Evolutionary conservation across 2,113 vertebrate species (phyloP).

Genomic region (Rhabdomys dilectus): DNA sequence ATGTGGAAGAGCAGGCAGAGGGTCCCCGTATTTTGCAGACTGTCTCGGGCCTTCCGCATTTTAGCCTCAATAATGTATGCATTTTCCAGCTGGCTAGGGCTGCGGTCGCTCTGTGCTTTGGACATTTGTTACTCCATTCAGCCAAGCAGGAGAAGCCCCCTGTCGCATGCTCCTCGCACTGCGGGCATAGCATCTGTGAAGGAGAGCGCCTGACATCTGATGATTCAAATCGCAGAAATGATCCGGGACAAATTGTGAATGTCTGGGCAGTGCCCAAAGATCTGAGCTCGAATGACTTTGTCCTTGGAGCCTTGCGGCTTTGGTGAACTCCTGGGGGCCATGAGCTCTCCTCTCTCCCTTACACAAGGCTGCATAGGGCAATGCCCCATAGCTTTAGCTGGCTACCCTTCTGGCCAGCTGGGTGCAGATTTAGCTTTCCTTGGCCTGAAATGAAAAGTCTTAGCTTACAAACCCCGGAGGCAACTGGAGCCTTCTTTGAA

Average conservation of each 20-base stretch:
- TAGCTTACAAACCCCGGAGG: slow-evolving; percentile 78
- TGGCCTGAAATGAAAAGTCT: slow-evolving; percentile 75
- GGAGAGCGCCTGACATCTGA: slow-evolving; percentile 79
- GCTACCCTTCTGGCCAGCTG: slow-evolving; percentile 26
- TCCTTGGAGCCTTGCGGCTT: slow-evolving; percentile 73
- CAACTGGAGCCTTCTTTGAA: slow-evolving; percentile 78
- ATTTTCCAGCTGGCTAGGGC: slow-evolving; percentile 79
- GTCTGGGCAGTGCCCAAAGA: slow-evolving; percentile 79
- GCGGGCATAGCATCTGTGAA: slow-evolving; percentile 82
- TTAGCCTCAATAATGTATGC: slow-evolving; percentile 71
- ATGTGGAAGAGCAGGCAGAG: slow-evolving; percentile 50
- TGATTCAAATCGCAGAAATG: slow-evolving; percentile 82
- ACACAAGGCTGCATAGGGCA: neutral
- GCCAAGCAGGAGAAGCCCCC: slow-evolving; percentile 78
- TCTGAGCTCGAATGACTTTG: slow-evolving; percentile 79
- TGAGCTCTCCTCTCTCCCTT: neutral
- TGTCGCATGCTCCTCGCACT: slow-evolving; percentile 73
- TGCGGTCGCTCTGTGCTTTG: slow-evolving; percentile 68
- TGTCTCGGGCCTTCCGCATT: slow-evolving; percentile 59
- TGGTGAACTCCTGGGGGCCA: slow-evolving; percentile 57
- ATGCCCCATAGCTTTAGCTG: slow-evolving; percentile 25
- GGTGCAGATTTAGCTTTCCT: slow-evolving; percentile 67
- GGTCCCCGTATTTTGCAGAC: slow-evolving; percentile 43
- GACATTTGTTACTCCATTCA: slow-evolving; percentile 79
- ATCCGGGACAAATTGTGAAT: slow-evolving; percentile 80